Conservation (phyloP, 2,113 vertebrate species). For the Ophiodon elongatus region DNA sequence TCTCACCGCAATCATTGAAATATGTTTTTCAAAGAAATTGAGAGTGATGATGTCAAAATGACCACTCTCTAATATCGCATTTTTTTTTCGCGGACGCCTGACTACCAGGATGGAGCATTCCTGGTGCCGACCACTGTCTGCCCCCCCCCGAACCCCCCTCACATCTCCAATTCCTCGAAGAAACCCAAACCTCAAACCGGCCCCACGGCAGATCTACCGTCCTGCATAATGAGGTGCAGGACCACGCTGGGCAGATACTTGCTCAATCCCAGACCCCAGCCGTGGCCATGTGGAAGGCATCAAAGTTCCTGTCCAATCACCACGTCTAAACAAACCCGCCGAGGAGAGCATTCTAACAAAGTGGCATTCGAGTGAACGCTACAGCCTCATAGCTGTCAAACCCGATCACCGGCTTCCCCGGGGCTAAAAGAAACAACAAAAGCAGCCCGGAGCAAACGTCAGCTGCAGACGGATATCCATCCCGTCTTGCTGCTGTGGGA, state of each 20-base stretch:
- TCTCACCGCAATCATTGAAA: not conserved
- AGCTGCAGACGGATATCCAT: constrained; percentile 55
- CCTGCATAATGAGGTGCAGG: constrained; percentile 52
- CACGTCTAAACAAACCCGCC: constrained; percentile 60
- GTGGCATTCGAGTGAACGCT: constrained; percentile 41
- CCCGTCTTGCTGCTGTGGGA: constrained; percentile 24
- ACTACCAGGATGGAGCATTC: too few relatives aligned
- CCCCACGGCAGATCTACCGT: constrained; percentile 23
- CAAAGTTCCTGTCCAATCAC: constrained; percentile 54
- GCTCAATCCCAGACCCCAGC: constrained; percentile 52
- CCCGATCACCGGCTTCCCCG: constrained; percentile 8
- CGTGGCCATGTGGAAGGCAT: constrained; percentile 67
- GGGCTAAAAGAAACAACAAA: constrained; percentile 38
- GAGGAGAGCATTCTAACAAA: constrained; percentile 44
- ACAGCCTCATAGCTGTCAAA: constrained; percentile 26
- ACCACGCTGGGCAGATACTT: constrained; percentile 53
- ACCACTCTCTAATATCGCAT: too few relatives aligned
- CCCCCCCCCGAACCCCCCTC: not conserved
- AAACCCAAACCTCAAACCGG: constrained; percentile 32
- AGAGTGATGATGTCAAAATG: too few relatives aligned
- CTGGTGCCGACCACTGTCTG: constrained; percentile 8
- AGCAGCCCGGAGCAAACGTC: constrained; percentile 22
- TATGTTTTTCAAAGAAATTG: not conserved
- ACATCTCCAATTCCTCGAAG: constrained; percentile 22
- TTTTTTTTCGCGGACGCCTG: too few relatives aligned